phyloP scores from a whole-genome alignment of 2,797 vertebrate species.

The Pseudomugil gertrudae region DNA sequence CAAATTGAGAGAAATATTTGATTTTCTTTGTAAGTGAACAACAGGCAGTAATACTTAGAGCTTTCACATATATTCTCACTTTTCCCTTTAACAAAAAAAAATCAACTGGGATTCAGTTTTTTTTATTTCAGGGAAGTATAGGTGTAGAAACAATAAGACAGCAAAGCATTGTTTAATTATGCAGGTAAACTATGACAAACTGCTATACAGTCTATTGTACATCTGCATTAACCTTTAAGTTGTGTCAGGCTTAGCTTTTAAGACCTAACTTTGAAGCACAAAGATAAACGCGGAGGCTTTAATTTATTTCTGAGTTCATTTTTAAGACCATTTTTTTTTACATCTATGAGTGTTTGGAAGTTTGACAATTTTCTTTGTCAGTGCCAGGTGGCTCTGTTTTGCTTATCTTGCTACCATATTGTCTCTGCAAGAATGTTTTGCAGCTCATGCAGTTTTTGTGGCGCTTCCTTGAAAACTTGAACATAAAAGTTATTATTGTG shows the following conservation, averaged over 20 bases:
- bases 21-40: not conserved
- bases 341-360: constrained; percentile 25
- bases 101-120: constrained; percentile 32
- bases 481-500: constrained; percentile 44
- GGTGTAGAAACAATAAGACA: constrained; percentile 13
- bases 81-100: not conserved
- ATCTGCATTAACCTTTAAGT: constrained; percentile 8
- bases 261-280: constrained; percentile 12
- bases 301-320: constrained; percentile 24
- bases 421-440: constrained; percentile 33
- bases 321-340: constrained; percentile 27
- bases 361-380: constrained; percentile 39
- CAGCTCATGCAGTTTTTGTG: constrained; percentile 46
- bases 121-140: constrained; percentile 6
- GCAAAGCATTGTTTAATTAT: constrained; percentile 3
- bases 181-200: not conserved
- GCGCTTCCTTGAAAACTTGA: constrained; percentile 41
- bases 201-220: constrained; percentile 2
- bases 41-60: constrained; percentile 15
- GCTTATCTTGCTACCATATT: constrained; percentile 53
- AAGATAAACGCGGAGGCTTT: constrained; percentile 9
- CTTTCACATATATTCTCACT: constrained; percentile 21
- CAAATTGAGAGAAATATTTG: not conserved
- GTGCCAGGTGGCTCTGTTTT: constrained; percentile 36
- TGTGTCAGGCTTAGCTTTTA: constrained; percentile 20